Evolutionary conservation across 2,888 invertebrate species (phyloP), one percentile per base, ranked within the genome.

Genomic region (Patella ulyssiponensis): DNA sequence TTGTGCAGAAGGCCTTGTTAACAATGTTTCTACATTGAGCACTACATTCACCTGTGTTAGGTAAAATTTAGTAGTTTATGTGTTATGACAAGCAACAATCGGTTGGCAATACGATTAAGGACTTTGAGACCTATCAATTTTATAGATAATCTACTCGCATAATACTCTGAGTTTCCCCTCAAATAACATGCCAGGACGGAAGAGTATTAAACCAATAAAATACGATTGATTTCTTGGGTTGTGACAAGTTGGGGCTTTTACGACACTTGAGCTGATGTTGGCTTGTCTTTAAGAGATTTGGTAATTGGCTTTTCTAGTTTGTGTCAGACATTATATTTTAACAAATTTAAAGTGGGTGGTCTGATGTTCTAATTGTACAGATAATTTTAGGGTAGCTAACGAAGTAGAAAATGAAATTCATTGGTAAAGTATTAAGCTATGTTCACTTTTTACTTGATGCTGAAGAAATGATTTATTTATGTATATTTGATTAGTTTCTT

Each of bases 391-490:
- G 20, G 11, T 20, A 64, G 64, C 64, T 64, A 64, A 12, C 23
- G 20, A 64, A 64, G 20, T 20, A 64, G 64, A 23, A 20, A 64
- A 23, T 64, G 20, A 64, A 64, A 20, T 64, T 64, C 64, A 44
- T 44, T 44, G 44, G 44, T 44, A 44, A 44, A 44, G 44, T 44
- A 44, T 44, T 44, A 44, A 44, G 5, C 44, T 9, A 44, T 44
- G 44, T 44, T 9, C 44, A 5, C 44, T 44, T 64, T 23, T 20
- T 64, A 64, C 23, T 64, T 64, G 64, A 23, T 64, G 20, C 64
- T 64, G 64, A 64, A 64, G 20, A 64, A 64, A 64, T 64, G 64
- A 64, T 64, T 64, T 64, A 64, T 64, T 64, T 64, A 64, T 64
- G 20, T 64, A 64, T 64, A 64, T 20, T 23, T 64, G 64, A 64